Evolutionary conservation across 2,888 invertebrate genomes (phyloP).

Genomic region (Pollenia labialis): DNA sequence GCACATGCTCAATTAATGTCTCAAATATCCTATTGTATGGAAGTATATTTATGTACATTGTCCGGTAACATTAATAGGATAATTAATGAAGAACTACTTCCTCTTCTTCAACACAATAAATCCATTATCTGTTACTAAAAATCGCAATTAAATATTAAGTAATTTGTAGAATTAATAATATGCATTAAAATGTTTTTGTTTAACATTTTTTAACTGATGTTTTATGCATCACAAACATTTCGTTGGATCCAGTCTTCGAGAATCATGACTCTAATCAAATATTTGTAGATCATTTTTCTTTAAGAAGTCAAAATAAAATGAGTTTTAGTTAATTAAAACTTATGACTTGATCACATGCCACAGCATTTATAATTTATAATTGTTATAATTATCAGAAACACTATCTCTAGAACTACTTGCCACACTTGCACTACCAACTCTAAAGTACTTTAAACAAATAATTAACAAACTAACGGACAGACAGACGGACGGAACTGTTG

Average conservation of each 20-base stretch:
- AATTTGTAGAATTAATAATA: slow-evolving; percentile 38
- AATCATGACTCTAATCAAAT: slow-evolving; percentile 6
- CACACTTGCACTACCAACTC: not conserved
- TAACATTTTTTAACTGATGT: not conserved
- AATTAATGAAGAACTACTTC: no score
- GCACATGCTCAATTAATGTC: no score
- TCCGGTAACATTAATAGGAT: no score
- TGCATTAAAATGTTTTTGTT: slow-evolving; percentile 7
- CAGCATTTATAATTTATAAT: slow-evolving; percentile 57
- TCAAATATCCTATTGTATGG: no score
- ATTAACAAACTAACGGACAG: not conserved
- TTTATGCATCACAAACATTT: slow-evolving; percentile 16
- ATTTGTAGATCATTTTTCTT: slow-evolving; percentile 22
- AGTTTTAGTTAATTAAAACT: slow-evolving; percentile 58
- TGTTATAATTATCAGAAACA: slow-evolving; percentile 64
- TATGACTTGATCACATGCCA: slow-evolving; percentile 62
- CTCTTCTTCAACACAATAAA: no score
- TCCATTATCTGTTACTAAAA: no score
- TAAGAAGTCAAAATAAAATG: not conserved
- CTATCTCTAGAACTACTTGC: slow-evolving; percentile 46
- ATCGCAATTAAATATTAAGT: not conserved
- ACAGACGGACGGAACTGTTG: not conserved
- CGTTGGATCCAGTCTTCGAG: not conserved
- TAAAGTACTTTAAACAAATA: slow-evolving; percentile 2
- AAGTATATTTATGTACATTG: no score